phyloP scores from a whole-genome alignment of 2,888 invertebrate species.

The Arrhopalites spinosus region DNA sequence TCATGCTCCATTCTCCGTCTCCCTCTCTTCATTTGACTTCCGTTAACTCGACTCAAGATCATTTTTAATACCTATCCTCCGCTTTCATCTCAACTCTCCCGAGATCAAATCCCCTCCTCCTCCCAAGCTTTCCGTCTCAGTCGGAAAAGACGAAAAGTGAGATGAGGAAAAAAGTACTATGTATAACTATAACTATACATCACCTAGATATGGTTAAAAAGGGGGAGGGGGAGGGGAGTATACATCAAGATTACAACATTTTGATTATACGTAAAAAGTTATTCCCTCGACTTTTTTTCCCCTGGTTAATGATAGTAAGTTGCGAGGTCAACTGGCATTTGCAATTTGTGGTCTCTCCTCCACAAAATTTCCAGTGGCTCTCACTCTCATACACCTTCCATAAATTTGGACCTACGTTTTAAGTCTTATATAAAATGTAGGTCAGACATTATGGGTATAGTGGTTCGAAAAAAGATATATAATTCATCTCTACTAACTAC shows the following conservation, averaged over 20 bases:
- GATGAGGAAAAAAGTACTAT: too few species aligned
- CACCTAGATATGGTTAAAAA: not conserved
- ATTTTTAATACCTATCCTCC: not conserved
- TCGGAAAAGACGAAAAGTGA: not conserved
- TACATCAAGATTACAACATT: not conserved
- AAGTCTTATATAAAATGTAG: too few species aligned
- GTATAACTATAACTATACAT: not conserved
- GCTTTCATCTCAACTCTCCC: not conserved
- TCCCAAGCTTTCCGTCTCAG: not conserved
- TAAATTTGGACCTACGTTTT: too few species aligned
- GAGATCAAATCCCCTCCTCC: not conserved
- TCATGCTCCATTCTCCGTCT: not conserved
- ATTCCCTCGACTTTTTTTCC: too few species aligned
- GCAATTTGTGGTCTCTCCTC: too few species aligned
- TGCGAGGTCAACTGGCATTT: too few species aligned
- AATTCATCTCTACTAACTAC: too few species aligned
- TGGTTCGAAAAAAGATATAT: too few species aligned
- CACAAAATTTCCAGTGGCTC: too few species aligned
- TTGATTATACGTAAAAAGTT: not conserved
- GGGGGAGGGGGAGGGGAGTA: not conserved
- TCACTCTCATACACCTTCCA: too few species aligned
- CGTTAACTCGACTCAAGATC: constrained; percentile 13
- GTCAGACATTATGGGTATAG: too few species aligned
- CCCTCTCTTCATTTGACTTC: constrained; percentile 8
- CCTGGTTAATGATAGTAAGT: too few species aligned